These are phyloP conservation scores for Bruchidius siliquastri DNA, from an alignment of 2,888 invertebrate genomes.

Conservation along the genomic window DNA sequence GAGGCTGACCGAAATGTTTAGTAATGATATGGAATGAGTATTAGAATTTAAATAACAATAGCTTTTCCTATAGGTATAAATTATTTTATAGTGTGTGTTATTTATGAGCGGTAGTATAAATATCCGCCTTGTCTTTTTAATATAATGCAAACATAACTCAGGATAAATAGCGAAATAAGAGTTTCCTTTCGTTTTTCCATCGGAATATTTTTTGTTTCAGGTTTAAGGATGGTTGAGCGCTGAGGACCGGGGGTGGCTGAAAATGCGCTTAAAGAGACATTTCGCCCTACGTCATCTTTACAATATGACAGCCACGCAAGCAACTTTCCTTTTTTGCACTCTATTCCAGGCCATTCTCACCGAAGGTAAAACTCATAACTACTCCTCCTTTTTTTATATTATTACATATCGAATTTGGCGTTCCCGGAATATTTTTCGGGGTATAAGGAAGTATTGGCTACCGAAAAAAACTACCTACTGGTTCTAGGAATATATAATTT, in stretches of 20 bases:
- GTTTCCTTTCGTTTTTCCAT: neutral
- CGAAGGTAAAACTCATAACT: slow-evolving; percentile 37
- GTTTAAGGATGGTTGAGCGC: neutral
- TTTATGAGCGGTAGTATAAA: no score
- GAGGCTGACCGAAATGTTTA: no score
- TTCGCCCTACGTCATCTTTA: slow-evolving; percentile 30
- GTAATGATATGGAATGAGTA: no score
- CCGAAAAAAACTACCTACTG: neutral
- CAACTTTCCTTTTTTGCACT: slow-evolving; percentile 39
- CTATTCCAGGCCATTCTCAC: slow-evolving; percentile 38
- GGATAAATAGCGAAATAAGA: neutral
- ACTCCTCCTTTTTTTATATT: slow-evolving; percentile 21
- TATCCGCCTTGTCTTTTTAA: neutral
- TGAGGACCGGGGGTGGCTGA: neutral
- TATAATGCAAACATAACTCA: neutral
- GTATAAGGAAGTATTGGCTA: neutral
- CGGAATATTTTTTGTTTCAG: neutral
- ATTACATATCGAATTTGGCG: slow-evolving; percentile 3
- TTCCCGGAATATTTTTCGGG: slow-evolving; percentile 1
- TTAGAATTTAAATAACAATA: no score
- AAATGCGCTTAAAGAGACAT: neutral
- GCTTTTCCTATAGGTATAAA: no score
- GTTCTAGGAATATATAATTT: no score
- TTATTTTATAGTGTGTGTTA: no score
- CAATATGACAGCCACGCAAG: slow-evolving; percentile 40